These are phyloP conservation scores for Stegophylla sp. DNA, from an alignment of 2,888 invertebrate species.

Conservation along the genomic window DNA sequence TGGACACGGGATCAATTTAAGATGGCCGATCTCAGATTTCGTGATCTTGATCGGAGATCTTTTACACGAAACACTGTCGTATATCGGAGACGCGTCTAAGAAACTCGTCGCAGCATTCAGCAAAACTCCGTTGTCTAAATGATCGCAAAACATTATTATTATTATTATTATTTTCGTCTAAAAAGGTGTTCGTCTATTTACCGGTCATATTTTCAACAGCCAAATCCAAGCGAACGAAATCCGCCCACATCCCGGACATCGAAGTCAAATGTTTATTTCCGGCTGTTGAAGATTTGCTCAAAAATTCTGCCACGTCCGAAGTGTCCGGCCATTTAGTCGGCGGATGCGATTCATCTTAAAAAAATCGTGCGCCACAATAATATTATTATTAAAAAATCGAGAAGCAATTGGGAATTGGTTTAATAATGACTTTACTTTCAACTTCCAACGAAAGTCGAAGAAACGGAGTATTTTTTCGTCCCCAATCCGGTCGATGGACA, in stretches of 20 bases:
- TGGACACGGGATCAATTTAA: constrained; percentile 9
- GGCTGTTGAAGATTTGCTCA: constrained; percentile 16
- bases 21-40: constrained; percentile 1
- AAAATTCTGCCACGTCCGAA: constrained; percentile 39
- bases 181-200: constrained; percentile 65
- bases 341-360: constrained; percentile 31
- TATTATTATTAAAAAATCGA: not conserved
- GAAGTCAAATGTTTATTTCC: constrained; percentile 40
- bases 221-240: constrained; percentile 43
- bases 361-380: not conserved
- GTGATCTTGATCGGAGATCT: not conserved
- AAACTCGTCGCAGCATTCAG: constrained; percentile 85
- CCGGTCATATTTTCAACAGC: constrained; percentile 68
- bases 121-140: constrained; percentile 66
- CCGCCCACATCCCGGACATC: constrained; percentile 49
- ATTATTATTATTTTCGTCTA: not conserved
- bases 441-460: constrained; percentile 25
- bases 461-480: constrained; percentile 66
- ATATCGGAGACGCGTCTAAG: constrained; percentile 82
- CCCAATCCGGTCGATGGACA: constrained; percentile 83
- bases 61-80: constrained; percentile 68
- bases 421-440: constrained; percentile 31
- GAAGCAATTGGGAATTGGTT: not conserved
- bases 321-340: constrained; percentile 39
- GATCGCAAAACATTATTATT: not conserved